phyloP scores from a whole-genome alignment of 2,113 vertebrate genomes.

The Ailuropoda melanoleuca region DNA sequence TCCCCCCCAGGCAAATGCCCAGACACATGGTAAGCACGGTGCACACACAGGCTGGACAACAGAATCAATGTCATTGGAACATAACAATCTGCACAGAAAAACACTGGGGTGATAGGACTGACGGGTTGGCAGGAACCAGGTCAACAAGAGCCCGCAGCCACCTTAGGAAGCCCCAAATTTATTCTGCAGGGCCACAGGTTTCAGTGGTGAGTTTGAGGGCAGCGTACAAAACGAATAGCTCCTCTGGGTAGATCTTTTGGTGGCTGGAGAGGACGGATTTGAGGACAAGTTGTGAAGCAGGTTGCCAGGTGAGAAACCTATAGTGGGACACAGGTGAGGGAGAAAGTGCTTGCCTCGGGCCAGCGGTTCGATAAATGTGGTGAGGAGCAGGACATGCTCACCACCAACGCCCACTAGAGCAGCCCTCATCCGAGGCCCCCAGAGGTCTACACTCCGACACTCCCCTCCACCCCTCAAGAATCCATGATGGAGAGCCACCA shows the following conservation, averaged over 20 bases:
- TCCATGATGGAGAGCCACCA: background rate
- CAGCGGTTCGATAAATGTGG: background rate
- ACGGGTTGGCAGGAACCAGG: background rate
- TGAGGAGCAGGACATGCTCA: accelerated
- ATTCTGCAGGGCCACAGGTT: background rate
- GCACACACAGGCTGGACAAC: accelerated
- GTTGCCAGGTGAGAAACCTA: background rate
- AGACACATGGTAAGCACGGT: background rate
- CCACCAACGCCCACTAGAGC: no score
- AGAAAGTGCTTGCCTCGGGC: no score
- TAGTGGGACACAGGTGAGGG: background rate
- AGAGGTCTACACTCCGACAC: background rate
- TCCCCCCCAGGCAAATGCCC: background rate
- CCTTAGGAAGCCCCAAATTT: background rate
- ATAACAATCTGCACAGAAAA: background rate
- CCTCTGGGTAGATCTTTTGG: background rate
- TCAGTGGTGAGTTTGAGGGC: background rate
- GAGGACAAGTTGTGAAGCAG: background rate
- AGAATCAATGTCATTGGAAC: background rate
- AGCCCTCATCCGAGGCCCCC: background rate
- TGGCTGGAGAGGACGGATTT: background rate
- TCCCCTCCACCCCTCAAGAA: background rate
- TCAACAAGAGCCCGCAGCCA: background rate
- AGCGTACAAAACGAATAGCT: background rate
- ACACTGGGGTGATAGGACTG: background rate